Evolutionary conservation across 2,113 vertebrate genomes (phyloP).

Genomic region (Periophthalmus modestus): DNA sequence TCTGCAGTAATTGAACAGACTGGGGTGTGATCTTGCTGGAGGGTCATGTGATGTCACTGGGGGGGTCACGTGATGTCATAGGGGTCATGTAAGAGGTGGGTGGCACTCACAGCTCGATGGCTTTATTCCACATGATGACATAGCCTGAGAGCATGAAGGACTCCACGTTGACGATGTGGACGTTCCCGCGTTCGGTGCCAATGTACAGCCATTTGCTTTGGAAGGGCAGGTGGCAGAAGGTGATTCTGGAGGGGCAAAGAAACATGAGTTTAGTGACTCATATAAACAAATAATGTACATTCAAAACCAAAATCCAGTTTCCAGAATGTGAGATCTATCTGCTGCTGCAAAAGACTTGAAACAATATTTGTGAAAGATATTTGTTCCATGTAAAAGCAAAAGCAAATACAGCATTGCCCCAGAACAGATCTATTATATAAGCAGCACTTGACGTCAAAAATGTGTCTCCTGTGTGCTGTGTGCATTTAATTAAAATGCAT

Average conservation of each 20-base stretch:
- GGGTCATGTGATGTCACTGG: background rate
- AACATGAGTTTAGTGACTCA: background rate
- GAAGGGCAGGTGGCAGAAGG: constrained; percentile 98
- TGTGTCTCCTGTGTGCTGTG: too few species aligned
- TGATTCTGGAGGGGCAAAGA: constrained; percentile 84
- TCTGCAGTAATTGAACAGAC: background rate
- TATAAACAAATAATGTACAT: background rate
- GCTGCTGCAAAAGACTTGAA: background rate
- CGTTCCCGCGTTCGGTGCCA: constrained; percentile 97
- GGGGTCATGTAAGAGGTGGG: background rate
- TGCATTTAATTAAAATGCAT: too few species aligned
- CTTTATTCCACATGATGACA: constrained; percentile 99
- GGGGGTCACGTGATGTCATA: constrained; percentile 13
- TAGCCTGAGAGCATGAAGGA: constrained; percentile 99
- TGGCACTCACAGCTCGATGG: constrained; percentile 98
- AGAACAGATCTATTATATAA: too few species aligned
- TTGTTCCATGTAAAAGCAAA: too few species aligned
- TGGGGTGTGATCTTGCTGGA: background rate
- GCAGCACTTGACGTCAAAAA: too few species aligned
- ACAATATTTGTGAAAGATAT: too few species aligned
- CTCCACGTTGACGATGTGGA: constrained; percentile 99
- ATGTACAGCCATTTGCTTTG: constrained; percentile 99
- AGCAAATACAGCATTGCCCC: too few species aligned
- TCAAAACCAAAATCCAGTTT: too few species aligned
- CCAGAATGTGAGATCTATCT: background rate